These are phyloP conservation scores for Drosophila repletoides DNA, from an alignment of 1,140 invertebrate genomes.

Conservation along the genomic window DNA sequence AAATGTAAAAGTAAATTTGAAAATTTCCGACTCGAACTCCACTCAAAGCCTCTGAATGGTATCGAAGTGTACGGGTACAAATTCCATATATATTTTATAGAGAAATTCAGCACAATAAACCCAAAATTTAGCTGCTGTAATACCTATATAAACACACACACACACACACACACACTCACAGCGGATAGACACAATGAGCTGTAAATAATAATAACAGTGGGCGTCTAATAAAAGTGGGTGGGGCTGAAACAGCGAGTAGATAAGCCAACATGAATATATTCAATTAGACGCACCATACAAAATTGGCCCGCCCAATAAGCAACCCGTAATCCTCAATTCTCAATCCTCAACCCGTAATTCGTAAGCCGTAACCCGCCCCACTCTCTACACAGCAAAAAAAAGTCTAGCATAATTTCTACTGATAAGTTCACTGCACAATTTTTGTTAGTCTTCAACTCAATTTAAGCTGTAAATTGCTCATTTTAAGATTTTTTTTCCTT, in stretches of 20 bases:
- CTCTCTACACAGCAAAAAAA: too few species aligned
- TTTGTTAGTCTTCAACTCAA: too few species aligned
- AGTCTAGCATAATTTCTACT: too few species aligned
- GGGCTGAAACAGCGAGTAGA: not conserved
- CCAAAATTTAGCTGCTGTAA: conserved; percentile 45
- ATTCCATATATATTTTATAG: too few species aligned
- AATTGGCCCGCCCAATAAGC: conserved; percentile 20
- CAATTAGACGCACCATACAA: conserved; percentile 56
- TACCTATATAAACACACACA: conserved; percentile 15
- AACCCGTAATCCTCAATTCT: not conserved
- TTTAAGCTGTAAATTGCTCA: too few species aligned
- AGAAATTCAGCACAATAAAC: conserved; percentile 47
- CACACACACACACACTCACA: not conserved
- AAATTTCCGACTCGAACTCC: too few species aligned
- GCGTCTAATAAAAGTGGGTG: not conserved
- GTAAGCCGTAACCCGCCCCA: not conserved
- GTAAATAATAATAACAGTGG: conserved; percentile 12
- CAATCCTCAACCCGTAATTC: not conserved
- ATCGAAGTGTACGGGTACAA: conserved; percentile 37
- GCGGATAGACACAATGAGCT: not conserved
- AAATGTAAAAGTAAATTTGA: too few species aligned
- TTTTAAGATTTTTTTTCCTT: too few species aligned
- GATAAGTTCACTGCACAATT: too few species aligned
- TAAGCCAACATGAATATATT: conserved; percentile 47
- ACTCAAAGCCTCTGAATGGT: too few species aligned